phyloP scores from a whole-genome alignment of 2,888 invertebrate genomes.

The Cerceris ruficornis region DNA sequence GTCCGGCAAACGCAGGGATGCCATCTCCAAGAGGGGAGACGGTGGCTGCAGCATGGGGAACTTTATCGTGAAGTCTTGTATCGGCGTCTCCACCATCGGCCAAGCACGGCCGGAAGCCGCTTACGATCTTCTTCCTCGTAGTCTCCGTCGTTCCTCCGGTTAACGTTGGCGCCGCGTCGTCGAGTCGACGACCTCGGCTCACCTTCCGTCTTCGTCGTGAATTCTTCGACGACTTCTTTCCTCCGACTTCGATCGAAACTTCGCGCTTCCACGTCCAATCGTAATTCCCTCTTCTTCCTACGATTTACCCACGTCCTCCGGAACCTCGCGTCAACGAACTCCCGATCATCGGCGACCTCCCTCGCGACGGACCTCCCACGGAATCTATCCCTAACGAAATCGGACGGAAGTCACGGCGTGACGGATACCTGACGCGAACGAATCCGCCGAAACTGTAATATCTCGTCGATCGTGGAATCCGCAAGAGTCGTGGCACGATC shows the following conservation, averaged over 20 bases:
- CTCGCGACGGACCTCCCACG: background rate
- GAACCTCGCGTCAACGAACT: background rate
- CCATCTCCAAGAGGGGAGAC: conserved; percentile 80
- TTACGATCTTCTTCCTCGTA: conserved; percentile 3
- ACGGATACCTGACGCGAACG: background rate
- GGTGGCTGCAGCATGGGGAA: conserved; percentile 79
- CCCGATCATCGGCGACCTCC: background rate
- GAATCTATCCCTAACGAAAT: background rate
- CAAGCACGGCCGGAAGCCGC: conserved; percentile 19
- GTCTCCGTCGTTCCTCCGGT: conserved; percentile 1
- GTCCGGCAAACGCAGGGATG: conserved; percentile 82
- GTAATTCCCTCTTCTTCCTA: background rate
- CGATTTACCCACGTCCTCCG: background rate
- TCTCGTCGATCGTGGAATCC: background rate
- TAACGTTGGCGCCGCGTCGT: conserved; percentile 27
- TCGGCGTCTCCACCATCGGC: conserved; percentile 71
- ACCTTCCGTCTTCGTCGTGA: conserved; percentile 30
- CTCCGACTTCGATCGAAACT: background rate
- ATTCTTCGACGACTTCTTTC: conserved; percentile 8
- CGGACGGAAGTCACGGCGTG: background rate
- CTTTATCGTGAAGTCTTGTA: conserved; percentile 72
- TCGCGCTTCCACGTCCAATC: background rate
- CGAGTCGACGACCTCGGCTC: conserved; percentile 61
- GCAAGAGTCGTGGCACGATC: background rate
- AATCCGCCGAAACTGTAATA: background rate